phyloP scores from a whole-genome alignment of 1,140 invertebrate genomes.

The Ceratosolen solmsi region DNA sequence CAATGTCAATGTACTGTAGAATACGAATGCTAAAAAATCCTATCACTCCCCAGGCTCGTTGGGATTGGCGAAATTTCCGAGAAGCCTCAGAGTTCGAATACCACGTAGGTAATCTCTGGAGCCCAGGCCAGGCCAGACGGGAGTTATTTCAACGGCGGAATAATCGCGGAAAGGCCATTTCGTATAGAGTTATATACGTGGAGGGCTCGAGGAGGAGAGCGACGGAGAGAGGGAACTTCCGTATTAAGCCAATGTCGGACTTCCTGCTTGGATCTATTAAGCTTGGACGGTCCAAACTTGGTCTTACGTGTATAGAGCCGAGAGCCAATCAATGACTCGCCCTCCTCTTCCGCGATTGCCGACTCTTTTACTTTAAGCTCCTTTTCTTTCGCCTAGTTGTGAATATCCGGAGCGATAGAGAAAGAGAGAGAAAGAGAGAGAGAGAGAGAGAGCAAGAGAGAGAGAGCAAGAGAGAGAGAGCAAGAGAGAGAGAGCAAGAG shows the following conservation, averaged over 20 bases:
- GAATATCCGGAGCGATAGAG: too few relatives aligned
- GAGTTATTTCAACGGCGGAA: neutral
- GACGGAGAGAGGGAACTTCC: conserved; percentile 41
- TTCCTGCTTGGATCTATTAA: conserved; percentile 52
- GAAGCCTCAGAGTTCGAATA: conserved; percentile 1
- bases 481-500: conserved; percentile 1
- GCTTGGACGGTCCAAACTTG: conserved; percentile 48
- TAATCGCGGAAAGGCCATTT: conserved; percentile 46
- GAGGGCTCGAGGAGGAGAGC: conserved; percentile 1
- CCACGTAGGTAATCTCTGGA: neutral
- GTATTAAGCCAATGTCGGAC: conserved; percentile 51
- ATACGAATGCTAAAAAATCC: too few relatives aligned
- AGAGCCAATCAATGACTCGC: neutral
- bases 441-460: neutral
- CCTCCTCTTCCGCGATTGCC: neutral
- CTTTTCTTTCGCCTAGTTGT: conserved; percentile 25
- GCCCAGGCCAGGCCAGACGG: too few relatives aligned
- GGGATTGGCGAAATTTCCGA: neutral
- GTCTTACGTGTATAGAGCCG: conserved; percentile 6
- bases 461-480: neutral
- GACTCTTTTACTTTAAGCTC: conserved; percentile 1
- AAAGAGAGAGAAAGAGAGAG: too few relatives aligned
- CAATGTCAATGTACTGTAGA: too few relatives aligned
- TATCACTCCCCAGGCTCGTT: neutral
- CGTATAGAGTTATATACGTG: conserved; percentile 39